A percentile compares a stretch with the other conserved stretches of the same genome.
Conservation (phyloP, 2,888 invertebrate genomes). For the Polyploca ridens region DNA sequence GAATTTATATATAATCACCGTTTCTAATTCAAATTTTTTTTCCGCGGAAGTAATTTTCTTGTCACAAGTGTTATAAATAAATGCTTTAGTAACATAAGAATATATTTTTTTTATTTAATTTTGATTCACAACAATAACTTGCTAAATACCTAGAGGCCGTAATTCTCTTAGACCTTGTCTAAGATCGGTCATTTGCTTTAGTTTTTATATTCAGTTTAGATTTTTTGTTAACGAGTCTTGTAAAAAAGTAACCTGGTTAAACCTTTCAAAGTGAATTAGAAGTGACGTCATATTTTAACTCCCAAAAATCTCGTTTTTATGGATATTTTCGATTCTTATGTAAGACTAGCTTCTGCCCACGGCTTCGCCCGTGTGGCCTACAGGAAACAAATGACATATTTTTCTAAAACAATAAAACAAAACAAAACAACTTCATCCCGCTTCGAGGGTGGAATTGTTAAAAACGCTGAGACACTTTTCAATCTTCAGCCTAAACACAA, state of each 20-base stretch:
- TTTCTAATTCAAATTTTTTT: slow-evolving; percentile 1
- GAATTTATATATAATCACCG: background rate
- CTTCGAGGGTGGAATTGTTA: too few species aligned
- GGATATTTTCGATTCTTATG: too few species aligned
- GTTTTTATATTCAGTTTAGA: slow-evolving; percentile 22
- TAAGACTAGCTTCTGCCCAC: too few species aligned
- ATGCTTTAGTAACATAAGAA: background rate
- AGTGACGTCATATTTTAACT: background rate
- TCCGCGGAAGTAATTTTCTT: background rate
- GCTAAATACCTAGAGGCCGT: slow-evolving; percentile 13
- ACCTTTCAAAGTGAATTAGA: background rate
- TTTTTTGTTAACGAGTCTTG: slow-evolving; percentile 13
- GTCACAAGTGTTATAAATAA: background rate
- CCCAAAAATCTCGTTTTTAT: too few species aligned
- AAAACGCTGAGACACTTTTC: too few species aligned
- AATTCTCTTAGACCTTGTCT: slow-evolving; percentile 36
- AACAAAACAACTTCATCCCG: too few species aligned
- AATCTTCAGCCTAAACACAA: too few species aligned
- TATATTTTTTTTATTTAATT: background rate
- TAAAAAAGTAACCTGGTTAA: background rate
- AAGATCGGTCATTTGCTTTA: slow-evolving; percentile 37
- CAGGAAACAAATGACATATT: too few species aligned
- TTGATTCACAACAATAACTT: background rate
- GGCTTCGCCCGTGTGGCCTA: too few species aligned
- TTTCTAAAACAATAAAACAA: too few species aligned